A percentile compares a stretch with the other conserved stretches of the same genome.
Conservation (phyloP, 2,888 invertebrate genomes). For the Acheta domesticus region DNA sequence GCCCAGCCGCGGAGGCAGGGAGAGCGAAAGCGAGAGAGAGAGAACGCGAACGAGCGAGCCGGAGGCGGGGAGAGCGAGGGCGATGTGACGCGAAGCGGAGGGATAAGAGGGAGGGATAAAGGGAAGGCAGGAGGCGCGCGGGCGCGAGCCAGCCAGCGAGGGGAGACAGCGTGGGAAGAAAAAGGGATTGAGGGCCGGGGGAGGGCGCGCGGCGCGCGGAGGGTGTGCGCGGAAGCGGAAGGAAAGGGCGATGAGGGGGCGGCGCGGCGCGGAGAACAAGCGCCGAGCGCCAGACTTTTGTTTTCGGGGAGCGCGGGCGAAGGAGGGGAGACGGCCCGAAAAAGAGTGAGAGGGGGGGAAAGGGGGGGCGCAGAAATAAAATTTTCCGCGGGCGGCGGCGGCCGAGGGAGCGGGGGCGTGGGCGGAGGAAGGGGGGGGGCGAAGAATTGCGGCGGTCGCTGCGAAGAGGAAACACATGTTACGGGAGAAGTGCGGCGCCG, state of each 20-base stretch:
- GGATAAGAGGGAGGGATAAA: background rate
- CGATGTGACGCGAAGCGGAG: background rate
- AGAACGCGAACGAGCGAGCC: background rate
- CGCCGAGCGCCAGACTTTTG: conserved; percentile 7
- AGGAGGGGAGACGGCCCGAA: background rate
- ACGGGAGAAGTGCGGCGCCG: background rate
- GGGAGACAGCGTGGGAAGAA: too few relatives aligned
- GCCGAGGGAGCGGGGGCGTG: background rate
- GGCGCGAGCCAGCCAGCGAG: too few relatives aligned
- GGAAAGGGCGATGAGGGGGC: background rate
- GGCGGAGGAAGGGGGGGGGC: background rate
- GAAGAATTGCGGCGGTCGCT: background rate
- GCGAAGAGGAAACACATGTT: background rate
- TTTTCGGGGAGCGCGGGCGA: background rate
- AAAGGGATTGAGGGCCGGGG: too few relatives aligned
- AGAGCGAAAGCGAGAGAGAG: background rate
- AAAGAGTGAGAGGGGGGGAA: background rate
- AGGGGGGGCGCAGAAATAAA: background rate
- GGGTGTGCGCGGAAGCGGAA: conserved; percentile 18
- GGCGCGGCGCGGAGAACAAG: background rate
- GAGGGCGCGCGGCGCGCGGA: background rate
- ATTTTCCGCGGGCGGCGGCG: background rate
- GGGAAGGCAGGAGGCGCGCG: background rate
- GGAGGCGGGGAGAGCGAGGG: background rate
- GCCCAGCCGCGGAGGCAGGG: background rate